Percentiles rank a stretch among this genome's conserved stretches.
These are phyloP conservation scores for Prunella strophiata DNA, from an alignment of 2,797 vertebrate species.

Conservation along the genomic window DNA sequence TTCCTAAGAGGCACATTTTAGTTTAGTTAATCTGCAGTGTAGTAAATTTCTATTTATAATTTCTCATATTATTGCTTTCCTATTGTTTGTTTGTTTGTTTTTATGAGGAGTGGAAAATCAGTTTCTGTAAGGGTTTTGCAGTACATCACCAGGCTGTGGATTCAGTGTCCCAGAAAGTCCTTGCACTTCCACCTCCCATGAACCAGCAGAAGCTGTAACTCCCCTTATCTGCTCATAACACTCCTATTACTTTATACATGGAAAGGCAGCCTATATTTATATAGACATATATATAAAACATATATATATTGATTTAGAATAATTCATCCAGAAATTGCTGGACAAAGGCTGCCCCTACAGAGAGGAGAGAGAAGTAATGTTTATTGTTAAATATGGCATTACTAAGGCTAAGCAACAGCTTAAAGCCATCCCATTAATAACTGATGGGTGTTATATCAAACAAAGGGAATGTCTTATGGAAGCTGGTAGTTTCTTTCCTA, in stretches of 20 bases:
- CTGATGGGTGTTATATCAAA: not conserved
- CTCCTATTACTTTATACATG: not conserved
- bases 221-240: not conserved
- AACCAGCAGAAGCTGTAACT: not conserved
- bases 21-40: not conserved
- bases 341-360: not conserved
- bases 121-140: not conserved
- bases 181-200: not conserved
- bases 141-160: not conserved
- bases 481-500: not conserved
- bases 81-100: not conserved
- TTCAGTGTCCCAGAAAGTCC: not conserved
- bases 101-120: not conserved
- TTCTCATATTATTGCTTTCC: not conserved
- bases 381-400: not conserved
- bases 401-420: not conserved
- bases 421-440: not conserved
- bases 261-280: not conserved
- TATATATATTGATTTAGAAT: not conserved
- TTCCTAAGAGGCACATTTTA: not conserved
- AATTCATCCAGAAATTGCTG: not conserved
- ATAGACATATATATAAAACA: rapidly evolving
- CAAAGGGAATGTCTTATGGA: not conserved
- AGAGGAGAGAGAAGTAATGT: not conserved
- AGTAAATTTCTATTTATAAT: not conserved